Conservation (phyloP, 1,140 invertebrate species). For the Cotesia glomerata region DNA sequence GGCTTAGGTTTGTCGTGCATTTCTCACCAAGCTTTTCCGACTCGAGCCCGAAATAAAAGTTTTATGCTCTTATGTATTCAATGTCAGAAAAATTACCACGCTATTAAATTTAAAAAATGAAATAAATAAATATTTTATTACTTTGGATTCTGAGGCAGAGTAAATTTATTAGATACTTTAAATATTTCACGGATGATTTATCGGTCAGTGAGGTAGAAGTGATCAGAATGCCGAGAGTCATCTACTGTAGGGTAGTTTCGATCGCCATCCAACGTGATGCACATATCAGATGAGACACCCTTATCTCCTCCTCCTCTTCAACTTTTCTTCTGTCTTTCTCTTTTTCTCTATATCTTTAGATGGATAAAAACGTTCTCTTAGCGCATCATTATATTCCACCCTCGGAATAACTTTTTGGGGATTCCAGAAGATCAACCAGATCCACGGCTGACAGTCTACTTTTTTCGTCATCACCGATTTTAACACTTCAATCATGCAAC, state of each 20-base stretch:
- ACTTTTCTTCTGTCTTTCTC: no score
- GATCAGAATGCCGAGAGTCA: slow-evolving; percentile 29
- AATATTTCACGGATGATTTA: slow-evolving; percentile 18
- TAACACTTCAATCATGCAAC: neutral
- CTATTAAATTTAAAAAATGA: neutral
- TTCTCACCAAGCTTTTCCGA: neutral
- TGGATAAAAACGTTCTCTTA: slow-evolving; percentile 20
- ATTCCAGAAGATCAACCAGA: slow-evolving; percentile 11
- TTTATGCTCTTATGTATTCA: neutral
- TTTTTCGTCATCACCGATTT: slow-evolving; percentile 8
- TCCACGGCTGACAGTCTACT: neutral
- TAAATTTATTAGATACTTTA: slow-evolving; percentile 19
- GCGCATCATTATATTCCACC: slow-evolving; percentile 15
- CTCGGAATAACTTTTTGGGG: slow-evolving; percentile 1
- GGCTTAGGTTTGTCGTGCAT: neutral
- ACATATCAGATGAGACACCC: slow-evolving; percentile 32
- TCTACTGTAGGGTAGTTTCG: slow-evolving; percentile 26
- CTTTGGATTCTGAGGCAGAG: neutral
- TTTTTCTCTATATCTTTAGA: neutral
- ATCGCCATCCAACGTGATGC: slow-evolving; percentile 35
- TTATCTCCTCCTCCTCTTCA: slow-evolving; percentile 22
- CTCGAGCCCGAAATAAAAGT: neutral
- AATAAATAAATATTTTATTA: neutral
- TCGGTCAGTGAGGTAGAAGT: slow-evolving; percentile 12
- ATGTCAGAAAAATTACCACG: neutral